These are phyloP conservation scores for Clusia tigrina DNA, from an alignment of 2,888 invertebrate genomes.

Conservation along the genomic window DNA sequence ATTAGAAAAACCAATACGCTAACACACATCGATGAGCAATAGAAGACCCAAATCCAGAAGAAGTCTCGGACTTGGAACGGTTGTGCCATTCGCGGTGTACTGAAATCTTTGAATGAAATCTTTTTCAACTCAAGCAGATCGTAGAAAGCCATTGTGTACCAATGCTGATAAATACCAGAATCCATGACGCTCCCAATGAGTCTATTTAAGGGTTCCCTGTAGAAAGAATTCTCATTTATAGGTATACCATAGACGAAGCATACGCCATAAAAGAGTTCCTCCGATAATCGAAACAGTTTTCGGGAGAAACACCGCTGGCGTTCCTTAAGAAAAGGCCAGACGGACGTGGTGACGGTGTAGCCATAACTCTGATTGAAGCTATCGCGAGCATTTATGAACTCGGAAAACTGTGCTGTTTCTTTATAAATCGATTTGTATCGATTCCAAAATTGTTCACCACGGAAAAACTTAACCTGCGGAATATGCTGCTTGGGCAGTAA, in stretches of 20 bases:
- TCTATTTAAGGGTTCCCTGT: constrained; percentile 28
- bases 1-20: no score
- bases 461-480: neutral
- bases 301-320: constrained; percentile 26
- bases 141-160: constrained; percentile 34
- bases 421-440: constrained; percentile 28
- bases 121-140: constrained; percentile 26
- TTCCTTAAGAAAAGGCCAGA: constrained; percentile 37
- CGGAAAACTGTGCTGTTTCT: constrained; percentile 11
- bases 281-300: constrained; percentile 28
- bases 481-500: constrained; percentile 23
- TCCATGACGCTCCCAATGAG: constrained; percentile 12
- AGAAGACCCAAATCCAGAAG: constrained; percentile 27
- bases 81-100: neutral
- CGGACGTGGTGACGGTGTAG: constrained; percentile 33
- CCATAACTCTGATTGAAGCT: constrained; percentile 37
- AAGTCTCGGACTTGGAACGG: constrained; percentile 31
- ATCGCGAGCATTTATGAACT: constrained; percentile 27
- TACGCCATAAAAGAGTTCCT: constrained; percentile 13
- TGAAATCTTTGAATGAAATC: constrained; percentile 23
- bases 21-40: no score
- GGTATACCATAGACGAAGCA: no score
- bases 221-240: constrained; percentile 39
- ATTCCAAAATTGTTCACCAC: neutral
- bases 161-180: constrained; percentile 34